Percentiles rank a stretch among this genome's conserved stretches.
phyloP scores from a whole-genome alignment of 2,888 invertebrate genomes.

The Cephonodes hylas region DNA sequence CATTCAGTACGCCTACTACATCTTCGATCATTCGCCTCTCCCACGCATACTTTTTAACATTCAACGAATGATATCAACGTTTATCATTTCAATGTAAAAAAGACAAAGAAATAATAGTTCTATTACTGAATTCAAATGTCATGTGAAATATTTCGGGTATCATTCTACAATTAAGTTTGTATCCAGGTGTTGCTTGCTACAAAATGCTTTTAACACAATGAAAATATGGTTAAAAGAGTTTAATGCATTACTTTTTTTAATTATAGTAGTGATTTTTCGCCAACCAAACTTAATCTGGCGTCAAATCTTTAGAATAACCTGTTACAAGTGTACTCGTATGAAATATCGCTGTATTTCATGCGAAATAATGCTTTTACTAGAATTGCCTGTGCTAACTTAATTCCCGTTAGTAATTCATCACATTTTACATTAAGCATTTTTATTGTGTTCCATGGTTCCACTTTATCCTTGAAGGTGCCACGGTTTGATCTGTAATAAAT shows the following conservation, averaged over 20 bases:
- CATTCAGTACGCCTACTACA: no score
- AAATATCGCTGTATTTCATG: neutral
- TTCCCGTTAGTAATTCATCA: neutral
- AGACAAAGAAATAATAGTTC: no score
- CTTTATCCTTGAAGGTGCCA: no score
- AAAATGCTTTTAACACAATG: neutral
- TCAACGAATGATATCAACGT: no score
- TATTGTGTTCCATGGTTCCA: neutral
- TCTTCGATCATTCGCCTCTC: no score
- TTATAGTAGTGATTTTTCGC: neutral
- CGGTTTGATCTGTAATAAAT: no score
- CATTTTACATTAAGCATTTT: neutral
- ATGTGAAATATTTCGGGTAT: no score
- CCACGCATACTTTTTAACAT: no score
- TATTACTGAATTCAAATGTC: no score
- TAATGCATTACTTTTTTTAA: neutral
- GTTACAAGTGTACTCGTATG: neutral
- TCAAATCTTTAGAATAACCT: neutral
- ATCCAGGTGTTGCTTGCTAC: no score
- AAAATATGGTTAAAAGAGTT: neutral
- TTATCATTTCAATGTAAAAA: no score
- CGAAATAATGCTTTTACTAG: neutral
- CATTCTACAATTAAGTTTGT: no score
- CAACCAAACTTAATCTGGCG: neutral
- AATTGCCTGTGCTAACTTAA: neutral